Conservation (phyloP, 2,888 invertebrate species). For the Tenthredo scrophulariae region DNA sequence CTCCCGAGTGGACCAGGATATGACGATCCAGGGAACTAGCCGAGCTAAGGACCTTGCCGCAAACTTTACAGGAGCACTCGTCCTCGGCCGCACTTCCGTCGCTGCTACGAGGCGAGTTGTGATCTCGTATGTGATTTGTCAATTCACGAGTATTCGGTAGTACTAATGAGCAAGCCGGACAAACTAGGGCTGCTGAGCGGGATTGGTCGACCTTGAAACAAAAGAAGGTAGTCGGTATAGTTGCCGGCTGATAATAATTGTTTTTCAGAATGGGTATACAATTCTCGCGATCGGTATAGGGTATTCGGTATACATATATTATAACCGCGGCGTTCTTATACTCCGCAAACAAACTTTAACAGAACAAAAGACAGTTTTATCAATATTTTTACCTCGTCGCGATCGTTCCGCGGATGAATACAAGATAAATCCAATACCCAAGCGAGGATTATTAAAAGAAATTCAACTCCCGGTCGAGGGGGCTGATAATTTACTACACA, state of each 20-base stretch:
- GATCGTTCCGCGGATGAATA: slow-evolving; percentile 21
- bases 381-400: slow-evolving; percentile 42
- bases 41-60: slow-evolving; percentile 87
- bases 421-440: slow-evolving; percentile 15
- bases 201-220: slow-evolving; percentile 54
- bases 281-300: slow-evolving; percentile 1
- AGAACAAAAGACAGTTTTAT: slow-evolving; percentile 47
- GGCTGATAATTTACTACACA: background rate
- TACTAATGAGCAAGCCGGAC: slow-evolving; percentile 70
- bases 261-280: background rate
- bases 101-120: slow-evolving; percentile 71
- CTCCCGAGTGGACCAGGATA: slow-evolving; percentile 89
- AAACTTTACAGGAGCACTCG: slow-evolving; percentile 83
- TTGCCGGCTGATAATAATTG: slow-evolving; percentile 1
- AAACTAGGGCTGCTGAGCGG: slow-evolving; percentile 66
- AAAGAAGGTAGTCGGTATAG: slow-evolving; percentile 10
- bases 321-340: background rate
- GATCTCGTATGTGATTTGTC: slow-evolving; percentile 70
- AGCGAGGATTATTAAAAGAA: background rate
- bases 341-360: slow-evolving; percentile 2
- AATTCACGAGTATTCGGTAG: slow-evolving; percentile 68
- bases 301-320: background rate
- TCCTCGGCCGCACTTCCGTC: slow-evolving; percentile 76
- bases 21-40: slow-evolving; percentile 90
- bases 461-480: background rate